Percentiles rank a stretch among this genome's conserved stretches.
Evolutionary conservation across 2,888 invertebrate species (phyloP).

Genomic region (Helobdella robusta): DNA sequence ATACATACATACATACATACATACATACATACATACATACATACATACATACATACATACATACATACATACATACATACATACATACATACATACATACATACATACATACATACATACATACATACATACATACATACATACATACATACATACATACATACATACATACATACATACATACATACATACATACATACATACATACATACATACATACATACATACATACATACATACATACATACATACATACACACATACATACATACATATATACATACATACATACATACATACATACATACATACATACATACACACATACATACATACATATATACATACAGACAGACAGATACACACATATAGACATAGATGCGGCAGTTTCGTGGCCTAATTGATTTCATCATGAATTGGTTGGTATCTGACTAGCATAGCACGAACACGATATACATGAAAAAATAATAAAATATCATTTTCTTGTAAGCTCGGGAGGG

Average conservation of each 20-base stretch:
- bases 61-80: slow-evolving; percentile 2
- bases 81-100: slow-evolving; percentile 2
- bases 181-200: slow-evolving; percentile 15
- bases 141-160: slow-evolving; percentile 18
- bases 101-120: not conserved
- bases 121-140: not conserved
- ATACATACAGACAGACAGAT: too few relatives aligned
- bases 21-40: slow-evolving; percentile 5
- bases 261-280: slow-evolving; percentile 13
- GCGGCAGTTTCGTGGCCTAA: too few relatives aligned
- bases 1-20: slow-evolving; percentile 2
- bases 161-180: slow-evolving; percentile 12
- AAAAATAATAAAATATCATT: too few relatives aligned
- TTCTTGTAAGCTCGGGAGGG: too few relatives aligned
- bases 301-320: slow-evolving; percentile 14
- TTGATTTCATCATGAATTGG: too few relatives aligned
- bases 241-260: slow-evolving; percentile 18
- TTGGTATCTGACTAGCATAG: too few relatives aligned
- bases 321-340: slow-evolving; percentile 11
- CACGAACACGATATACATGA: too few relatives aligned
- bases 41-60: slow-evolving; percentile 3
- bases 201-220: slow-evolving; percentile 16
- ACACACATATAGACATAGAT: too few relatives aligned
- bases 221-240: slow-evolving; percentile 13
- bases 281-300: slow-evolving; percentile 18